phyloP scores from a whole-genome alignment of 1,140 invertebrate species.

The Calliphora vicina region DNA sequence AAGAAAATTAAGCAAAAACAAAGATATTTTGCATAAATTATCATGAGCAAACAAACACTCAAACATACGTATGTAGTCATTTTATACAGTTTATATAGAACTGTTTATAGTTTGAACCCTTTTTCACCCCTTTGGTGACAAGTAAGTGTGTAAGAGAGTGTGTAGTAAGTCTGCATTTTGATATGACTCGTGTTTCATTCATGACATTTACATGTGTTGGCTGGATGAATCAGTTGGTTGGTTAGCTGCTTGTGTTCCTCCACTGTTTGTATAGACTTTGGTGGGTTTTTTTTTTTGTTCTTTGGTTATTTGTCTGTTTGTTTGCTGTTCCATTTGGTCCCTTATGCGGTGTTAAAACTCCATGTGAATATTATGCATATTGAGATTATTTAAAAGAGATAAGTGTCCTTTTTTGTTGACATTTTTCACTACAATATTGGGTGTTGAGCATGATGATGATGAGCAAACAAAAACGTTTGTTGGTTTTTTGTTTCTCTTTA shows the following conservation, averaged over 20 bases:
- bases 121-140: neutral
- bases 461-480: neutral
- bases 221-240: neutral
- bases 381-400: constrained; percentile 10
- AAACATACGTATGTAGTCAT: neutral
- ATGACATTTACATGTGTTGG: constrained; percentile 13
- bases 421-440: neutral
- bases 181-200: constrained; percentile 12
- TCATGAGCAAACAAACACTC: neutral
- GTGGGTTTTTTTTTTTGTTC: too few relatives aligned
- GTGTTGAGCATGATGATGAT: constrained; percentile 6
- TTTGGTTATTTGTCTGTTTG: neutral
- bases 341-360: constrained; percentile 4
- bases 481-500: neutral
- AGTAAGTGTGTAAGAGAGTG: neutral
- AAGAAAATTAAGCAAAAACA: neutral
- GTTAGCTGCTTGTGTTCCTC: neutral
- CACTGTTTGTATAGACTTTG: neutral
- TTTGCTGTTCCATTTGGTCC: constrained; percentile 1
- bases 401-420: neutral
- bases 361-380: neutral
- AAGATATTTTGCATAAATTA: constrained; percentile 2
- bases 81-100: neutral
- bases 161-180: neutral
- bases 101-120: neutral